phyloP scores from a whole-genome alignment of 2,888 invertebrate genomes.

The Athrips mouffetella region DNA sequence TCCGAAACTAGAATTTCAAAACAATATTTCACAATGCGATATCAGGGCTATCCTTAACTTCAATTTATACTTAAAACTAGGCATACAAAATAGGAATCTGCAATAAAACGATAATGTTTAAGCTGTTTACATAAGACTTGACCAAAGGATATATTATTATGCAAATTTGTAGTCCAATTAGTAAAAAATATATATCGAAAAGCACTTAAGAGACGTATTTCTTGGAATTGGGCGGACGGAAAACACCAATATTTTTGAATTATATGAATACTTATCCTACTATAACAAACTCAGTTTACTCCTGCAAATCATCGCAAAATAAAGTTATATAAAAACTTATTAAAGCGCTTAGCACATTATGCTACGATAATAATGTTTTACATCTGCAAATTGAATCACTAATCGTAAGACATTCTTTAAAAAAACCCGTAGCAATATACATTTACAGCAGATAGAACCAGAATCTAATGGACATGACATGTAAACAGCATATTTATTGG shows the following conservation, averaged over 20 bases:
- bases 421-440: too few relatives aligned
- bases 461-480: constrained; percentile 1
- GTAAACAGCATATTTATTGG: constrained; percentile 37
- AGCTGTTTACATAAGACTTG: constrained; percentile 23
- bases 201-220: too few relatives aligned
- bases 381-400: too few relatives aligned
- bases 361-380: too few relatives aligned
- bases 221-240: constrained; percentile 45
- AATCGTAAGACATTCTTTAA: too few relatives aligned
- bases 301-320: too few relatives aligned
- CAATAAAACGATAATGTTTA: constrained; percentile 49
- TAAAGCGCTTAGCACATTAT: too few relatives aligned
- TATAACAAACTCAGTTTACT: too few relatives aligned
- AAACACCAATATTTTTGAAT: constrained; percentile 35
- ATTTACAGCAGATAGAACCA: neutral
- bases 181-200: too few relatives aligned
- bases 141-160: neutral
- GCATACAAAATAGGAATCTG: constrained; percentile 74
- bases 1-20: constrained; percentile 47
- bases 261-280: too few relatives aligned
- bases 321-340: too few relatives aligned
- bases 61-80: constrained; percentile 66
- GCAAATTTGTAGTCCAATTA: constrained; percentile 25
- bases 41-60: constrained; percentile 36
- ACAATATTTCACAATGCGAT: constrained; percentile 34